Evolutionary conservation across 2,113 vertebrate genomes (phyloP).

Genomic region (Noturus placidus): DNA sequence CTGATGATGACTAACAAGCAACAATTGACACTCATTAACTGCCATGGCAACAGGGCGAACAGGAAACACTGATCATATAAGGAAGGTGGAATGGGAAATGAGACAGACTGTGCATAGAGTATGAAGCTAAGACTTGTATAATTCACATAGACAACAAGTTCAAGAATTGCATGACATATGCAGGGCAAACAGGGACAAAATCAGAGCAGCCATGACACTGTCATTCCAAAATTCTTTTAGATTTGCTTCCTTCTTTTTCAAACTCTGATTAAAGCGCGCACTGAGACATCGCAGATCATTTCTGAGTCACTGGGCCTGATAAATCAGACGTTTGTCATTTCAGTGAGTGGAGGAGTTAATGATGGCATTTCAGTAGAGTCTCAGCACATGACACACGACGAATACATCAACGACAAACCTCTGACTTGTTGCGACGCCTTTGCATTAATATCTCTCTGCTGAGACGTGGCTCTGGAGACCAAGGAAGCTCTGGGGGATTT

Average conservation of each 20-base stretch:
- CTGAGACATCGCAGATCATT: neutral
- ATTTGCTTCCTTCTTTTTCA: neutral
- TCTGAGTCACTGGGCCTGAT: conserved; percentile 28
- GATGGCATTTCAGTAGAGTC: neutral
- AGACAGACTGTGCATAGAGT: neutral
- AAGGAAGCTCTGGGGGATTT: neutral
- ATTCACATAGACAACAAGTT: neutral
- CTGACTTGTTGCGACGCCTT: neutral
- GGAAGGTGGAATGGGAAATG: neutral
- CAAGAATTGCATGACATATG: neutral
- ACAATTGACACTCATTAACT: neutral
- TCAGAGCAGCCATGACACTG: neutral
- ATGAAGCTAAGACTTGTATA: neutral
- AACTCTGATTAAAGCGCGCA: conserved; percentile 2
- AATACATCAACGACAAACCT: neutral
- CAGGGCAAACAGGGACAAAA: neutral
- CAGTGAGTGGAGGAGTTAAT: conserved; percentile 15
- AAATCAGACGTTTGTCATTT: conserved; percentile 33
- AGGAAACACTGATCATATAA: neutral
- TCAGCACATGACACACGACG: neutral
- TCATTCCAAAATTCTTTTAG: neutral
- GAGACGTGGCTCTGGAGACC: neutral
- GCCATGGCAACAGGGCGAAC: neutral
- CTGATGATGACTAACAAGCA: neutral
- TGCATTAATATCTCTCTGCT: neutral